Percentiles rank a stretch among this genome's conserved stretches.
Evolutionary conservation across 2,113 vertebrate species (phyloP).

Genomic region (Talpa occidentalis): DNA sequence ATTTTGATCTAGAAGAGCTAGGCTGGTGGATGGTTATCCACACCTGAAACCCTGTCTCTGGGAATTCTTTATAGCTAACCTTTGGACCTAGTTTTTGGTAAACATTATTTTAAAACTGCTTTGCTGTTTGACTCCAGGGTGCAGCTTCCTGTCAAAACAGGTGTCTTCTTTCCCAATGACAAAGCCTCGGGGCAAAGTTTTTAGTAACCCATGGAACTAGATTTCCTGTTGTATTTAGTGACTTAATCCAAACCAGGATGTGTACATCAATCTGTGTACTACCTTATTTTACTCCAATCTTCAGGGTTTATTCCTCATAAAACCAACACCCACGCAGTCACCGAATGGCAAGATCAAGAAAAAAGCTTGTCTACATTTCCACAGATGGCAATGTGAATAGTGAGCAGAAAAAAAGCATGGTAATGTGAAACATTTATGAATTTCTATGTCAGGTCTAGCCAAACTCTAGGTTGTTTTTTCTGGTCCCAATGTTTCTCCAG

Average conservation of each 20-base stretch:
- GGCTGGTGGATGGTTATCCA: background rate
- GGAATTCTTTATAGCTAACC: background rate
- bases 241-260: background rate
- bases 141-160: background rate
- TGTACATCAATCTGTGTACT: background rate
- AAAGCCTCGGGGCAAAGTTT: slow-evolving; percentile 14
- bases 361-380: slow-evolving; percentile 27
- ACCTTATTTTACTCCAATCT: background rate
- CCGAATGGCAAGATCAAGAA: background rate
- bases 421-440: slow-evolving; percentile 48
- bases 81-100: background rate
- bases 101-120: slow-evolving; percentile 13
- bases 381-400: slow-evolving; percentile 56
- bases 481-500: slow-evolving; percentile 37
- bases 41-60: background rate
- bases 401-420: slow-evolving; percentile 20
- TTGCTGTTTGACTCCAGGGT: slow-evolving; percentile 36
- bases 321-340: background rate
- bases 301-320: slow-evolving; percentile 29
- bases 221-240: background rate
- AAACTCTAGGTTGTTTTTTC: slow-evolving; percentile 28
- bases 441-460: background rate
- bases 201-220: background rate
- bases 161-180: slow-evolving; percentile 4
- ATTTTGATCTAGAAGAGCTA: slow-evolving; percentile 41